A percentile compares a stretch with the other conserved stretches of the same genome.
These are phyloP conservation scores for Temnothorax nylanderi DNA, from an alignment of 1,140 invertebrate species.

Conservation along the genomic window DNA sequence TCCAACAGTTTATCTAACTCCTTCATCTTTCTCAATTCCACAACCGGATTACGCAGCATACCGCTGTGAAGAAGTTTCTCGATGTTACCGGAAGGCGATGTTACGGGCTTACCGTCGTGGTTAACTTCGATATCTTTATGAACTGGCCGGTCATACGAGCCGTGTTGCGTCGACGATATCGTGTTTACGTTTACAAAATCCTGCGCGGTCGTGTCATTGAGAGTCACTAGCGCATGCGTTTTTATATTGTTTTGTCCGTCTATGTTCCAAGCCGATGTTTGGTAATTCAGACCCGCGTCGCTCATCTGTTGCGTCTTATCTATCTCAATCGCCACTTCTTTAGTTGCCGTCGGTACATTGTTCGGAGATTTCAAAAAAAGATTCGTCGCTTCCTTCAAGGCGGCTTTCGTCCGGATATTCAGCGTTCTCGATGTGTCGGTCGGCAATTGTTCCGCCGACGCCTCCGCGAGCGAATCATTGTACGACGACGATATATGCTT, in stretches of 20 bases:
- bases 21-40: constrained; percentile 35
- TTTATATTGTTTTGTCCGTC: not conserved
- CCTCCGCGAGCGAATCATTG: not conserved
- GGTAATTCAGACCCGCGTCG: not conserved
- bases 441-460: not conserved
- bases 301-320: not conserved
- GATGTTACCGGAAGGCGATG: fast-evolving
- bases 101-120: not conserved
- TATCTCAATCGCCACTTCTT: not conserved
- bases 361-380: not conserved
- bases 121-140: not conserved
- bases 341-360: not conserved
- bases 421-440: not conserved
- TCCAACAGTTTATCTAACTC: not conserved
- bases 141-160: too few species aligned
- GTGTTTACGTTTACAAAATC: not conserved
- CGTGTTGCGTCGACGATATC: not conserved
- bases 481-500: not conserved
- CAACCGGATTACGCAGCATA: not conserved
- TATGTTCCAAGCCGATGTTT: not conserved
- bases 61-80: not conserved
- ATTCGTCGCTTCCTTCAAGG: constrained; percentile 2
- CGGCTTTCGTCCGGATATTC: constrained; percentile 24
- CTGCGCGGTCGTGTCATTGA: not conserved
- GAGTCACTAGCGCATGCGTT: not conserved